Evolutionary conservation across 2,113 vertebrate species (phyloP).

Genomic region (Takifugu flavidus): DNA sequence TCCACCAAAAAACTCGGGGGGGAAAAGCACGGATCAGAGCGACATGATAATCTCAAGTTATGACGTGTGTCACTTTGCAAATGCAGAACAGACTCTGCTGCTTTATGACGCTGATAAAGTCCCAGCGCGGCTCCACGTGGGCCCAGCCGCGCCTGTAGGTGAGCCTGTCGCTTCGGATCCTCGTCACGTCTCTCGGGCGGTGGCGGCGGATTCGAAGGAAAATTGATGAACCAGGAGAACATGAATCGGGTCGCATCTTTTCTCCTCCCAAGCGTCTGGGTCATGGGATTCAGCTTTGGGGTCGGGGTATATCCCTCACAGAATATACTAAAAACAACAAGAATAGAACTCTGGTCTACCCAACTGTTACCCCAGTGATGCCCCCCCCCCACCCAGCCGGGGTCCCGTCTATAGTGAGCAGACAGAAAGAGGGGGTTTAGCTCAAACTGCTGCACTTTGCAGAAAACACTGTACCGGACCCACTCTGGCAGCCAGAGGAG

Average conservation of each 20-base stretch:
- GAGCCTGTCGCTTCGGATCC: not conserved
- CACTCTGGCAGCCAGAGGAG: constrained; percentile 59
- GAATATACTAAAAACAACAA: not conserved
- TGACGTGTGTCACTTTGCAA: not conserved
- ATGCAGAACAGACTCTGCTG: constrained; percentile 1
- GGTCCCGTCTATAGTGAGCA: constrained; percentile 62
- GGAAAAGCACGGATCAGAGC: not conserved
- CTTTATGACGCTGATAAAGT: constrained; percentile 1
- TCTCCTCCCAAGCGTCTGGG: constrained; percentile 4
- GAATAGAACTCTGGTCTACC: constrained; percentile 11
- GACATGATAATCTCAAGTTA: not conserved
- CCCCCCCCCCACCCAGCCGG: constrained; percentile 21
- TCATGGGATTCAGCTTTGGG: constrained; percentile 56
- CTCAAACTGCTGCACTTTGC: constrained; percentile 74
- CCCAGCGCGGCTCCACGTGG: not conserved
- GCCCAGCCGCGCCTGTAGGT: not conserved
- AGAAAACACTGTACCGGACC: constrained; percentile 69
- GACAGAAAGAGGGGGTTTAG: constrained; percentile 69
- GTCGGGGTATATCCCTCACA: constrained; percentile 34
- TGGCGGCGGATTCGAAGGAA: no score
- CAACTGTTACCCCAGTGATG: constrained; percentile 24
- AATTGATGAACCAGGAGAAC: no score
- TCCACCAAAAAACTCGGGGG: not conserved
- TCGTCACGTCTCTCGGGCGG: not conserved
- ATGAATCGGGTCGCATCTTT: no score